These are phyloP conservation scores for Actinia equina DNA, from an alignment of 64 coral and sea anemone species.

Conservation along the genomic window DNA sequence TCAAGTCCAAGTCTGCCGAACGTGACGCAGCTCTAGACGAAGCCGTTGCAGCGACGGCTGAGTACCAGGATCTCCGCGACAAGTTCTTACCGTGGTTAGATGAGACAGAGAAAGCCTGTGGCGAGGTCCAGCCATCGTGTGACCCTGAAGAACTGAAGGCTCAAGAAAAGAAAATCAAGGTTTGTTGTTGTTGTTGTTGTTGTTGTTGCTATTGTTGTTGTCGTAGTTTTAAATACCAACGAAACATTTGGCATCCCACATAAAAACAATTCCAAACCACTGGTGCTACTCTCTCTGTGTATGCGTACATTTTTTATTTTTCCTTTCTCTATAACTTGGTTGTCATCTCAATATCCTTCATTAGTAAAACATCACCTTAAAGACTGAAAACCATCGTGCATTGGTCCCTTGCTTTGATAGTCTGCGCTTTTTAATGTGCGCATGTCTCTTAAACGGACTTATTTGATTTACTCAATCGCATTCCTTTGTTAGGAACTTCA, in stretches of 20 bases:
- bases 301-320: too few species aligned
- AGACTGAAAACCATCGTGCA: too few species aligned
- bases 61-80: constrained; percentile 61
- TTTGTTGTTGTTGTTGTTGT: constrained; percentile 25
- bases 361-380: too few species aligned
- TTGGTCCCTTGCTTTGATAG: too few species aligned
- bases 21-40: constrained; percentile 44
- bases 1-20: constrained; percentile 41
- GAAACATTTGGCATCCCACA: too few species aligned
- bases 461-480: neutral
- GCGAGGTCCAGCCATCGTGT: constrained; percentile 63
- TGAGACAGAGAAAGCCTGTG: constrained; percentile 56
- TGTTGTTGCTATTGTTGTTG: neutral
- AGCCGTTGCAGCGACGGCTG: constrained; percentile 49
- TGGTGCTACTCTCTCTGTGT: too few species aligned
- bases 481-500: constrained; percentile 37
- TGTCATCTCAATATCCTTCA: too few species aligned
- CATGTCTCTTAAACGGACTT: neutral
- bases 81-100: constrained; percentile 76
- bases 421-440: neutral
- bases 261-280: too few species aligned
- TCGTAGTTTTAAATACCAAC: too few species aligned
- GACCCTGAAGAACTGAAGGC: constrained; percentile 55
- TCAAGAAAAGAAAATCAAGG: constrained; percentile 74
- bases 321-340: too few species aligned